Evolutionary conservation across 2,888 invertebrate species (phyloP), one percentile per base, ranked within the genome.

Genomic region (Drepana falcataria): DNA sequence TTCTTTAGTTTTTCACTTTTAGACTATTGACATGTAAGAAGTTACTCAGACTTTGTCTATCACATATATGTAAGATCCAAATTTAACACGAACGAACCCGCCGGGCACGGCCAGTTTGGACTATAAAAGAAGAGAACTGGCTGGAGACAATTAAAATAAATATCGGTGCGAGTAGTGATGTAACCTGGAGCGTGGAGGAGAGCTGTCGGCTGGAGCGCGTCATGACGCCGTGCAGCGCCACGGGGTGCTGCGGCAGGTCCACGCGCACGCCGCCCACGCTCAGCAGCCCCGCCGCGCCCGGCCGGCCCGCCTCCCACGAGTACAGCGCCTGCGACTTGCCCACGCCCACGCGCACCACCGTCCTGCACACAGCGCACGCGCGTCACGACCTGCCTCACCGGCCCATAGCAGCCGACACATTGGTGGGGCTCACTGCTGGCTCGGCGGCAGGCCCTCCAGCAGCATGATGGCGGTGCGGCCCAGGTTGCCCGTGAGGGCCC

Each of bases 221-320:
- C 94, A 99, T 98, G 96, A 99, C 99, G 53, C 98, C 99, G 85
- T 99, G 99, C 66, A 99, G 90, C 4, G 97, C 98, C 0, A 99
- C 98, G 0, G 99, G 99, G 90, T 99, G 99, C 85, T 99, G 99
- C 2, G 99, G 99, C 75, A 99, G 97, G 83, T 99, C 98, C 55
- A 99, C 95, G 61, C 96, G 94, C 1, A 99, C 95, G 9, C 96
- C 95, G 1, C 98, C 99, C 54, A 99, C 94, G 5, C 96, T 96
- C 5, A 97, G 87, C 56, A 98, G 95, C 94, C 72, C 95, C 85
- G 71, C 94, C 92, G 95, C 66, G 94, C 93, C 78, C 95, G 53
- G 95, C 94, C 78, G 65, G 40, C 95, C 94, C 53, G 94, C 94
- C 71, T 88, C 88, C 87, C 97, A 97, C 2, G 98, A 97, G 85